Evolutionary conservation across 2,113 vertebrate genomes (phyloP).

Genomic region (Neolamprologus fasciatus): DNA sequence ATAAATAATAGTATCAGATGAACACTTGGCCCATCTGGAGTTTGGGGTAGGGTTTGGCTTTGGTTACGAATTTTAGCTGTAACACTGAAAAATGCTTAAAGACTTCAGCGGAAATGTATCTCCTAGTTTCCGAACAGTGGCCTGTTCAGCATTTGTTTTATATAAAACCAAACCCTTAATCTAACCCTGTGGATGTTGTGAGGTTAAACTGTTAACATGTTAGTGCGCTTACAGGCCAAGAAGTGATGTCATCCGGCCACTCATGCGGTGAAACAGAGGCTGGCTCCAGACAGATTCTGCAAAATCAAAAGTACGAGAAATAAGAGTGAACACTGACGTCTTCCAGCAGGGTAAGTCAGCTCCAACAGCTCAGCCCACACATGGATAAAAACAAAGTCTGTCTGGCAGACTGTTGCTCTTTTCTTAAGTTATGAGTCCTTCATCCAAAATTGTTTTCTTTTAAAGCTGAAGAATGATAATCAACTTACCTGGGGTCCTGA

Average conservation of each 20-base stretch:
- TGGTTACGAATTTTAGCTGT: background rate
- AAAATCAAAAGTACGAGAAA: background rate
- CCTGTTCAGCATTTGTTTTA: background rate
- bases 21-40: background rate
- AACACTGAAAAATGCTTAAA: background rate
- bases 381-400: background rate
- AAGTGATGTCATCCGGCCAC: slow-evolving; percentile 97
- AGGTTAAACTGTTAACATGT: background rate
- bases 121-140: background rate
- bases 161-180: background rate
- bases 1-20: background rate
- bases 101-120: background rate
- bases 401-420: fast-evolving
- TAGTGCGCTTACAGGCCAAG: slow-evolving; percentile 87
- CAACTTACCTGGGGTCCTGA: slow-evolving; percentile 22
- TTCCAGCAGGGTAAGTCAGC: background rate
- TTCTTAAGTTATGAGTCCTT: background rate
- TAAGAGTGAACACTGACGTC: background rate
- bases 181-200: background rate
- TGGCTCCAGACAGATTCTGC: slow-evolving; percentile 92
- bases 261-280: slow-evolving; percentile 89
- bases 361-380: background rate
- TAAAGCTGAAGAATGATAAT: background rate
- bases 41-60: background rate
- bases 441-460: background rate